Conservation (phyloP, 2,888 invertebrate genomes). For the Hecatera dysodea region DNA sequence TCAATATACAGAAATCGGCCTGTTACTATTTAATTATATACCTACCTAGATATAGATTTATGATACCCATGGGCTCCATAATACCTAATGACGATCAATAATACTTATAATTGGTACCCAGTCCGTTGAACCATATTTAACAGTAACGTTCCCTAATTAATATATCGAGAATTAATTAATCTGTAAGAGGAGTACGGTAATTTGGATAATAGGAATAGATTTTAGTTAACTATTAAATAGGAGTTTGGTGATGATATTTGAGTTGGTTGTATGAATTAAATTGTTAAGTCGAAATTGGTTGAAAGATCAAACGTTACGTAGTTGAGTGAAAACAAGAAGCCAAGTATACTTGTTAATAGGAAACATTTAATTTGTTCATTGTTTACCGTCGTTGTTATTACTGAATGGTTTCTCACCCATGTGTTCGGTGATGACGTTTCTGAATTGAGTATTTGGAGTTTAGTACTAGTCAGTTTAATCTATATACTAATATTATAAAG, state of each 20-base stretch:
- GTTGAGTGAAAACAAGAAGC: background rate
- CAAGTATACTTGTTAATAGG: background rate
- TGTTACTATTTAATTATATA: too few relatives aligned
- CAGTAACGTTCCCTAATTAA: constrained; percentile 47
- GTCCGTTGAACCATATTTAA: constrained; percentile 45
- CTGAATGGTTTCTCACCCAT: background rate
- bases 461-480: too few relatives aligned
- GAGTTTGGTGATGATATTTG: constrained; percentile 33
- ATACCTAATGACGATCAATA: constrained; percentile 29
- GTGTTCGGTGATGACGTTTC: too few relatives aligned
- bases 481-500: too few relatives aligned
- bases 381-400: background rate
- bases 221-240: constrained; percentile 31
- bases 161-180: constrained; percentile 59
- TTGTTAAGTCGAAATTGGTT: constrained; percentile 16
- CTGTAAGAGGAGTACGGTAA: constrained; percentile 26
- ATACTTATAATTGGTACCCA: constrained; percentile 36
- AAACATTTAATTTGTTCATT: background rate
- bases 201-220: constrained; percentile 37
- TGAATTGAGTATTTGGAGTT: too few relatives aligned
- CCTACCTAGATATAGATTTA: too few relatives aligned
- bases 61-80: constrained; percentile 12
- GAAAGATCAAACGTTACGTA: constrained; percentile 23
- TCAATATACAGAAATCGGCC: too few relatives aligned
- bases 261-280: constrained; percentile 21